Evolutionary conservation across 2,797 vertebrate species (phyloP).

Genomic region (Micromesistius poutassou): DNA sequence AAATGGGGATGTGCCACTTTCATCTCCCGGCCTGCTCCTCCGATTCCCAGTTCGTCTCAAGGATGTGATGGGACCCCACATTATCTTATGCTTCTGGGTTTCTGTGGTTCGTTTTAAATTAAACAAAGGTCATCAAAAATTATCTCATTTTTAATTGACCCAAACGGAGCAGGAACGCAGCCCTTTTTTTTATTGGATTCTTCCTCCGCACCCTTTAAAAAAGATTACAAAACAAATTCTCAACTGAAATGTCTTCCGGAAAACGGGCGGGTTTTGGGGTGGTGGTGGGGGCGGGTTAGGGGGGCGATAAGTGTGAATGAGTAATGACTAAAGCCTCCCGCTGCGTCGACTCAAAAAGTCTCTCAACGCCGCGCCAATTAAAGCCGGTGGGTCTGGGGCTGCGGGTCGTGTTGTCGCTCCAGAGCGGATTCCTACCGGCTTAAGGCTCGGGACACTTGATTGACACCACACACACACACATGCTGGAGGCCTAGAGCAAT

Average conservation of each 20-base stretch:
- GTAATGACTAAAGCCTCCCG: conserved; percentile 57
- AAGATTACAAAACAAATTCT: too few species aligned
- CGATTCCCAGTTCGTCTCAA: conserved; percentile 4
- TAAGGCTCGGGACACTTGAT: conserved; percentile 19
- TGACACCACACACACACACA: conserved; percentile 2
- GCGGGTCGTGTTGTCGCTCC: conserved; percentile 31
- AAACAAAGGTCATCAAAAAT: too few species aligned
- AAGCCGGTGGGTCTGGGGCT: conserved; percentile 42
- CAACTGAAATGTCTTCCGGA: too few species aligned
- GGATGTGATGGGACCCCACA: too few species aligned
- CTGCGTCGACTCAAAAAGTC: conserved; percentile 64
- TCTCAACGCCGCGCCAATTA: conserved; percentile 60
- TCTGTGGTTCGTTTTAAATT: too few species aligned
- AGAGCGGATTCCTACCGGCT: conserved; percentile 28
- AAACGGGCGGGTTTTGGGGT: not conserved
- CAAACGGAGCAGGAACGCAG: too few species aligned
- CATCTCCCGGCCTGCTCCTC: conserved; percentile 64
- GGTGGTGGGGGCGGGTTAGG: conserved; percentile 28
- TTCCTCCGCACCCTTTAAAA: too few species aligned
- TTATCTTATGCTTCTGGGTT: too few species aligned
- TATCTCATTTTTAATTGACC: too few species aligned
- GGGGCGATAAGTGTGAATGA: conserved; percentile 38
- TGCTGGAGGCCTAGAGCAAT: too few species aligned
- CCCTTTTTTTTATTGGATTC: too few species aligned
- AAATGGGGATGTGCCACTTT: conserved; percentile 80